Base-by-base conservation (phyloP, 2,797 vertebrate species). In the Eulemur albifrons region DNA sequence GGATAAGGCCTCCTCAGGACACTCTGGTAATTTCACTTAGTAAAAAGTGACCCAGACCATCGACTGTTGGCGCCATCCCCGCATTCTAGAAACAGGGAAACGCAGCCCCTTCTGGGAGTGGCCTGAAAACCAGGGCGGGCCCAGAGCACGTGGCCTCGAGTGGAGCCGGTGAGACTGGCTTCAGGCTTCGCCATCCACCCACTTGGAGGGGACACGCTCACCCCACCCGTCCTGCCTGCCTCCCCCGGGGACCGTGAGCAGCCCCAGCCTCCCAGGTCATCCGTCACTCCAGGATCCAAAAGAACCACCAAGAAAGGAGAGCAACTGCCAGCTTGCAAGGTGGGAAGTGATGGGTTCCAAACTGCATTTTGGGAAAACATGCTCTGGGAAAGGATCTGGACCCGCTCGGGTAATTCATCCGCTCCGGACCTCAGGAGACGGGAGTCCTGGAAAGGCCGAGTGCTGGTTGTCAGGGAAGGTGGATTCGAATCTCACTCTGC, bases 91-190 rank as follows among this genome's bases (percentile, higher is more conserved):
- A 14, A 4, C 9, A 63, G 23, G 63, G 12, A 4, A 18, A 4
- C 4, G 2, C 2, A 6, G 12, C 69, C 50, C 17, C 18, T 27
- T 32, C 69, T 25, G 0, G 0, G 32, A 30, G 38, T 0, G 54
- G 50, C 81, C 54, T 10, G 50, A 25, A 50, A 57, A 21, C 32
- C 77, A 13, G 3, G 25, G 25, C 11, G 12, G 2, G 25, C 32
- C 20, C 40, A 1, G 9, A 1, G 9, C 54, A 2, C 0, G 0
- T 0, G 1, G 52, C 52, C 15, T 18, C 5, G 0, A 9, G 23
- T 5, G 21, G 32, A 5, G 38, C 2, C 3, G 3, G 4, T 13
- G 3, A 17, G 23, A 27, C 13, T 10, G n/a, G 45, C 23, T 30
- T 54, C 63, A 45, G n/a, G 17, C 45, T 48, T 32, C 9, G 2